phyloP scores from a whole-genome alignment of 2,797 vertebrate genomes.

The Poecile montanus region DNA sequence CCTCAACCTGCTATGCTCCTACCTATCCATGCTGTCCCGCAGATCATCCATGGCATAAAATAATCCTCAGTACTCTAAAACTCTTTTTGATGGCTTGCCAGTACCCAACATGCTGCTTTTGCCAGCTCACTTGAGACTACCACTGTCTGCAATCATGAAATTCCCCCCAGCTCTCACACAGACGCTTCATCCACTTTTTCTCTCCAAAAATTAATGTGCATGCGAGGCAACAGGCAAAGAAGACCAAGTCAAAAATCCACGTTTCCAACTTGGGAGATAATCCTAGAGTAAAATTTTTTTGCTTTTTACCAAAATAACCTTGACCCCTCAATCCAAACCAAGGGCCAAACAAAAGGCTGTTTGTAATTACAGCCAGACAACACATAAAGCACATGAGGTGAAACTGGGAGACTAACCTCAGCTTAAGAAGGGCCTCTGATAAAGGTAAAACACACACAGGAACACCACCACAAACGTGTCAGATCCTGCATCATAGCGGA shows the following conservation, averaged over 20 bases:
- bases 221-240: background rate
- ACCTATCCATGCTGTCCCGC: background rate
- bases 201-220: background rate
- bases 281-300: background rate
- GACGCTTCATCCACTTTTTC: background rate
- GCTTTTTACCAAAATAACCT: background rate
- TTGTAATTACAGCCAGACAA: background rate
- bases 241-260: background rate
- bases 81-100: background rate
- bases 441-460: background rate
- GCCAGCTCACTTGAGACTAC: background rate
- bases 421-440: background rate
- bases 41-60: background rate
- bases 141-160: background rate
- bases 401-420: background rate
- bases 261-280: background rate
- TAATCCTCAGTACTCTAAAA: background rate
- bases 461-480: background rate
- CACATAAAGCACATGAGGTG: background rate
- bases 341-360: background rate
- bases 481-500: background rate
- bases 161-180: background rate
- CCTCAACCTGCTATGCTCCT: background rate
- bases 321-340: background rate
- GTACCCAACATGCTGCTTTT: background rate